Percentiles rank a stretch among this genome's conserved stretches.
Evolutionary conservation across 2,888 invertebrate genomes (phyloP).

Genomic region (Drosophila kambysellisi): DNA sequence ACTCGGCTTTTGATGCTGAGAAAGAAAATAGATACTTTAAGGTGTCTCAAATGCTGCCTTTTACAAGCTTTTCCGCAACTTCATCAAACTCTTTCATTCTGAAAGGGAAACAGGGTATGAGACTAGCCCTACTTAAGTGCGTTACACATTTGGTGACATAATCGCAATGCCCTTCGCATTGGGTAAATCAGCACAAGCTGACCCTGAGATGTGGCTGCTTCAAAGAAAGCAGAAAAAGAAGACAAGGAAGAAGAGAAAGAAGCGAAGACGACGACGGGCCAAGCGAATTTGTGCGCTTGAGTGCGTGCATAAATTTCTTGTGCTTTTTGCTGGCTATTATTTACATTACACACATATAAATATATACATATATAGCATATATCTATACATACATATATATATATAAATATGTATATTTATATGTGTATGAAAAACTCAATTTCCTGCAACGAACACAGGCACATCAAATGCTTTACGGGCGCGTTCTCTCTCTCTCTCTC

Average conservation of each 20-base stretch:
- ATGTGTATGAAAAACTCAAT: conserved; percentile 81
- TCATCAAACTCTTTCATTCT: neutral
- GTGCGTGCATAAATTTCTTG: conserved; percentile 67
- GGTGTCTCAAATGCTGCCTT: neutral
- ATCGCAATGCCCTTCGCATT: neutral
- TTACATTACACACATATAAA: conserved; percentile 48
- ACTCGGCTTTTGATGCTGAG: neutral
- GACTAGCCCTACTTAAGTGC: neutral
- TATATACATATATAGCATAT: conserved; percentile 9
- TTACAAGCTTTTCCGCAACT: neutral
- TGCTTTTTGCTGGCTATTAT: conserved; percentile 65
- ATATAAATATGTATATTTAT: conserved; percentile 12
- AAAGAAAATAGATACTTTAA: neutral
- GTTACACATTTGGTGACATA: neutral
- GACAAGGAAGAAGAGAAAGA: conserved; percentile 1
- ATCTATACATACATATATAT: neutral
- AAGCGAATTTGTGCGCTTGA: conserved; percentile 60
- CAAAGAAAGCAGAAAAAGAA: neutral
- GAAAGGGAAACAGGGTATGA: neutral
- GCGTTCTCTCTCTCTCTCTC: conserved; percentile 3
- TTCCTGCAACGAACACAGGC: conserved; percentile 73
- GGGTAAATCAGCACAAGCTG: conserved; percentile 34
- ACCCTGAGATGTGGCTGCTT: conserved; percentile 56
- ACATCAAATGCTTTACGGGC: conserved; percentile 75
- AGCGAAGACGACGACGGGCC: conserved; percentile 42